Percentiles rank a stretch among this genome's conserved stretches.
These are phyloP conservation scores for Aplocera efformata DNA, from an alignment of 2,888 invertebrate genomes.

Conservation along the genomic window DNA sequence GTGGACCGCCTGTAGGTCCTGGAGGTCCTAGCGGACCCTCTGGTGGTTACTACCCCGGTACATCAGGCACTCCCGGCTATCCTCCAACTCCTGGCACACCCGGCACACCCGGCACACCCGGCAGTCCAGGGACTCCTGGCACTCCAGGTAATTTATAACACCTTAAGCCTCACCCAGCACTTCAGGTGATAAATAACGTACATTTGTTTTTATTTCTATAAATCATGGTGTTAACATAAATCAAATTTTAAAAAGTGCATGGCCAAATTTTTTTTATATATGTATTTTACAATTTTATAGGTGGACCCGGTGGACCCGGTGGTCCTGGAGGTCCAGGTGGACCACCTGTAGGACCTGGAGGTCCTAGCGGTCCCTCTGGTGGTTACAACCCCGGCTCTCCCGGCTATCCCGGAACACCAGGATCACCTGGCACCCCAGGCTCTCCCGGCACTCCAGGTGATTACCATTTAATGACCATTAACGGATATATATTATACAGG, in stretches of 20 bases:
- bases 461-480: no score
- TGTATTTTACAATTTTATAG: not conserved
- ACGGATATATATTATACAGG: no score
- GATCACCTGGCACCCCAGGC: conserved; percentile 26
- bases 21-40: conserved; percentile 32
- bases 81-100: conserved; percentile 42
- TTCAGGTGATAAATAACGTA: no score
- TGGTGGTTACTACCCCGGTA: conserved; percentile 28
- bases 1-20: conserved; percentile 30
- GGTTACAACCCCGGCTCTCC: conserved; percentile 28
- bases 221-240: no score
- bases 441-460: conserved; percentile 19
- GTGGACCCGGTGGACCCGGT: conserved; percentile 25
- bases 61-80: conserved; percentile 12
- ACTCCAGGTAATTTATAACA: not conserved
- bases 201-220: no score
- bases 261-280: no score
- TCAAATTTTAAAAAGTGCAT: no score
- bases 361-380: conserved; percentile 30
- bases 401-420: conserved; percentile 10
- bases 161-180: no score
- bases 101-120: conserved; percentile 24
- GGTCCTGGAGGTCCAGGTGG: no score
- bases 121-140: conserved; percentile 25
- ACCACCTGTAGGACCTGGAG: conserved; percentile 33